Conservation (phyloP, 2,888 invertebrate genomes). For the Phortica magna region DNA sequence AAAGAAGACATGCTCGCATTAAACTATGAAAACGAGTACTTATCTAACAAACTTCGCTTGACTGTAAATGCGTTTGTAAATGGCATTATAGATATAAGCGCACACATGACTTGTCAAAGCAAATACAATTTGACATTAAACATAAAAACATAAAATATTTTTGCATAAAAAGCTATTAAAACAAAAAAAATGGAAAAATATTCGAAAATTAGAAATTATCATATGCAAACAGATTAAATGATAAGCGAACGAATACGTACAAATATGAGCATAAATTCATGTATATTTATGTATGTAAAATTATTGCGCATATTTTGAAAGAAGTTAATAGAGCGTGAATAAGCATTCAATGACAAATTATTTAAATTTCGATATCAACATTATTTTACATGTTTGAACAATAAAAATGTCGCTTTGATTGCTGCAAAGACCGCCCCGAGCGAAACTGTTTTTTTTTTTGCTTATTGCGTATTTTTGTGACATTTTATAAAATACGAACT, state of each 20-base stretch:
- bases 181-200: background rate
- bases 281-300: background rate
- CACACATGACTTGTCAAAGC: slow-evolving; percentile 39
- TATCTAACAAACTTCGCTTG: background rate
- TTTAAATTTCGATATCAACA: slow-evolving; percentile 15
- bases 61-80: slow-evolving; percentile 16
- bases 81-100: background rate
- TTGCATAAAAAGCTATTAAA: background rate
- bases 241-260: slow-evolving; percentile 44
- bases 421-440: too few species aligned
- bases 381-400: background rate
- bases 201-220: slow-evolving; percentile 58
- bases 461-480: too few species aligned
- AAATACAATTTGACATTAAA: slow-evolving; percentile 34
- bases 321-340: slow-evolving; percentile 26
- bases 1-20: too few species aligned
- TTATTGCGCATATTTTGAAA: slow-evolving; percentile 28
- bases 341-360: slow-evolving; percentile 28
- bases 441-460: too few species aligned
- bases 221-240: slow-evolving; percentile 64
- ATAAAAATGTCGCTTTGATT: background rate
- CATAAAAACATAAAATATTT: slow-evolving; percentile 19
- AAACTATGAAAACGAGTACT: too few species aligned
- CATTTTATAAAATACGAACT: too few species aligned
- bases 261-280: background rate